phyloP scores from a whole-genome alignment of 2,797 vertebrate genomes.

The Poecile montanus region DNA sequence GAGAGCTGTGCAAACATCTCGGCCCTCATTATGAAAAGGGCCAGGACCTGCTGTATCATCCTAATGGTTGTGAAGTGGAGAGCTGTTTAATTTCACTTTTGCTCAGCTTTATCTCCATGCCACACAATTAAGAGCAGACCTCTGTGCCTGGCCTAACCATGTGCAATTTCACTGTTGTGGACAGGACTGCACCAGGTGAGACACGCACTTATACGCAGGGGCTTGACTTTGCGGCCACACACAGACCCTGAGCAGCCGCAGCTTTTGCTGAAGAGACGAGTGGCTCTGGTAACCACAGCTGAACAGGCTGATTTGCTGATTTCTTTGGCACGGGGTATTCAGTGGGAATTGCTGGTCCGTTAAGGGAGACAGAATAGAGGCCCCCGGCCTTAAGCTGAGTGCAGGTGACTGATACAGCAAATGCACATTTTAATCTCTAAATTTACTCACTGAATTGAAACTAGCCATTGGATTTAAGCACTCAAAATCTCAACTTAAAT shows the following conservation, averaged over 20 bases:
- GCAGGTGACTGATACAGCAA: neutral
- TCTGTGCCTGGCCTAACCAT: neutral
- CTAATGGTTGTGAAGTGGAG: neutral
- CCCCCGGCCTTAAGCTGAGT: accelerated
- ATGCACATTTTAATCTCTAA: neutral
- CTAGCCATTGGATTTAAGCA: neutral
- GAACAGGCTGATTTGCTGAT: neutral
- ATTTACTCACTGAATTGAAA: neutral
- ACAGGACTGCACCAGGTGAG: accelerated
- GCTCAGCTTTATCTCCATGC: neutral
- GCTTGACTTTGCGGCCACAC: neutral
- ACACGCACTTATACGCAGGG: accelerated
- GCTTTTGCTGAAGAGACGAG: neutral
- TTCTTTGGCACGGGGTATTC: neutral
- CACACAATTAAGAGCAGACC: neutral
- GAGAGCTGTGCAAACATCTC: neutral
- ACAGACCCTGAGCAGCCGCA: neutral
- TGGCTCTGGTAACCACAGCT: neutral
- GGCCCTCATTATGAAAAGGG: neutral
- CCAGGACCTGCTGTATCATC: neutral
- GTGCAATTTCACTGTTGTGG: accelerated
- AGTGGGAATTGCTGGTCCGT: neutral
- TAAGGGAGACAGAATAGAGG: neutral
- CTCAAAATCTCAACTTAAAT: neutral
- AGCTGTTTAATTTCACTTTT: slow-evolving; percentile 34